Conservation (phyloP, 2,888 invertebrate genomes). For the Cylindroiulus punctatus region DNA sequence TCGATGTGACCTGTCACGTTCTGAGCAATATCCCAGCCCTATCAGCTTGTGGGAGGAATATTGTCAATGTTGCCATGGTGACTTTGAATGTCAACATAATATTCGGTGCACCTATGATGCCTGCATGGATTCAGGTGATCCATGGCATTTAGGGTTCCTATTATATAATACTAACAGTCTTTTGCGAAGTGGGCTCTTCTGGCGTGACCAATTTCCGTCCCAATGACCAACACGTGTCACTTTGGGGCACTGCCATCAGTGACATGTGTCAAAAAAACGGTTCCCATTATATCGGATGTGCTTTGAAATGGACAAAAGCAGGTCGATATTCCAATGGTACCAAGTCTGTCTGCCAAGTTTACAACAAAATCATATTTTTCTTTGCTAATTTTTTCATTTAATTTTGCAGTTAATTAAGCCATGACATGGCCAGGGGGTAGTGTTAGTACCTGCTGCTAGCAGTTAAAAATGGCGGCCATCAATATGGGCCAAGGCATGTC, state of each 20-base stretch:
- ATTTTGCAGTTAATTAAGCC: background rate
- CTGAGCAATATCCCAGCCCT: background rate
- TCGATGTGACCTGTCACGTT: background rate
- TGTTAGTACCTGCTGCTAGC: background rate
- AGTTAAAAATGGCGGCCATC: background rate
- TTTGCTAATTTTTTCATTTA: background rate
- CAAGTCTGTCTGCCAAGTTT: background rate
- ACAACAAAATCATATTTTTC: too few relatives aligned
- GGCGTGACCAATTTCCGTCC: slow-evolving; percentile 24
- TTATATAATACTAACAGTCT: background rate
- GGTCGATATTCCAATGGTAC: slow-evolving; percentile 17
- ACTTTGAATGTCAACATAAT: slow-evolving; percentile 6
- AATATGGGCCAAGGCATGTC: slow-evolving; percentile 13
- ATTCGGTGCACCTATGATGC: background rate
- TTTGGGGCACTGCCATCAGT: background rate
- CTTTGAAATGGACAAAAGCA: background rate
- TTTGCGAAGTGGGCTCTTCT: background rate
- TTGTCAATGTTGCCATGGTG: slow-evolving; percentile 16
- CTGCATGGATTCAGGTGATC: background rate
- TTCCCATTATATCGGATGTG: background rate
- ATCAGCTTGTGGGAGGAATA: background rate
- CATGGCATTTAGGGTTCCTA: background rate
- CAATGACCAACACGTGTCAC: slow-evolving; percentile 24
- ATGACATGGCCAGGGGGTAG: background rate
- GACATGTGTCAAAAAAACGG: background rate